Percentiles rank a stretch among this genome's conserved stretches.
Evolutionary conservation across 2,888 invertebrate genomes (phyloP).

Genomic region (Polyploca ridens): DNA sequence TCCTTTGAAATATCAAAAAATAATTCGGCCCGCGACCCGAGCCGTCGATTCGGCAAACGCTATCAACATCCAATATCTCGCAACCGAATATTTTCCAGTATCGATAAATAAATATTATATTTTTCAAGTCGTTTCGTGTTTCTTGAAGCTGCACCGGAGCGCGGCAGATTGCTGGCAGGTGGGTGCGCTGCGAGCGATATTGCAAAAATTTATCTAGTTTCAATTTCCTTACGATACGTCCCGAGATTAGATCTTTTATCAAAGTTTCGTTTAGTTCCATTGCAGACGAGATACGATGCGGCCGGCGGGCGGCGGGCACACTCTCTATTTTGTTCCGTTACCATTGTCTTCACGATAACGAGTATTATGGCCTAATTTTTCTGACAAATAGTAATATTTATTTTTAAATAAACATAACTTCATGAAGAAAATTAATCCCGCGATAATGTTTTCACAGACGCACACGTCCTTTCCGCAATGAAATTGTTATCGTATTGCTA

Average conservation of each 20-base stretch:
- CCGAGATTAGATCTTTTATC: constrained; percentile 14
- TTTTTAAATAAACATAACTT: no score
- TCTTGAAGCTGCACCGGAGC: constrained; percentile 12
- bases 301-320: neutral
- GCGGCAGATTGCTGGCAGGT: constrained; percentile 22
- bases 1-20: constrained; percentile 2
- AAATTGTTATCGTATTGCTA: no score
- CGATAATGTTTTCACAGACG: no score
- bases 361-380: no score
- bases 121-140: constrained; percentile 11
- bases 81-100: constrained; percentile 7
- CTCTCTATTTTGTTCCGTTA: neutral
- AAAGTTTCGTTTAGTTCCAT: constrained; percentile 8
- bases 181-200: constrained; percentile 24
- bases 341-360: neutral
- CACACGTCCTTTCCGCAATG: no score
- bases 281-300: neutral
- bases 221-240: constrained; percentile 20
- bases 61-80: constrained; percentile 11
- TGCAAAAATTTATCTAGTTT: constrained; percentile 33
- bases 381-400: no score
- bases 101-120: constrained; percentile 15
- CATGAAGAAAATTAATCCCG: no score
- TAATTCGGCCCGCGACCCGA: neutral
- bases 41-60: constrained; percentile 1